Evolutionary conservation across 2,888 invertebrate species (phyloP).

Genomic region (Microplitis deprimator): DNA sequence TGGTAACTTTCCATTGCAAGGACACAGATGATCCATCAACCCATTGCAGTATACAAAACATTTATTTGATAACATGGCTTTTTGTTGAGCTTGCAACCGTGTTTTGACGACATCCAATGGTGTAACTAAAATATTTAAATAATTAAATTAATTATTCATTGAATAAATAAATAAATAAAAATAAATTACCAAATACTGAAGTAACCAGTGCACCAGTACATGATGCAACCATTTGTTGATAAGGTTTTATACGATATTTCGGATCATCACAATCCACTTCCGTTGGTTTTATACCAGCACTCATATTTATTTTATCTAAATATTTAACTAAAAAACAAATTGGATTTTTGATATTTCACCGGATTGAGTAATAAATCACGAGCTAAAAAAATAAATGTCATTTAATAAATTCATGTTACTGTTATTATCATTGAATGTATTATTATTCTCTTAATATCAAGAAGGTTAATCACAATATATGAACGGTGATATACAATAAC

Average conservation of each 20-base stretch:
- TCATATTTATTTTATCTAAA: slow-evolving; percentile 21
- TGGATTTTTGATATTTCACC: background rate
- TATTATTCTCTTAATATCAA: too few species aligned
- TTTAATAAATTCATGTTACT: background rate
- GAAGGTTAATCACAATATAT: background rate
- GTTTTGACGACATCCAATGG: slow-evolving; percentile 99
- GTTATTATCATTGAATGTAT: background rate
- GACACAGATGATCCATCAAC: slow-evolving; percentile 97
- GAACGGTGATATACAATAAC: background rate
- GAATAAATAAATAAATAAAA: background rate
- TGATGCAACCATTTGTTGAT: slow-evolving; percentile 88
- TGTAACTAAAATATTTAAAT: slow-evolving; percentile 79
- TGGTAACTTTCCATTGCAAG: slow-evolving; percentile 75
- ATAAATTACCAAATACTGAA: slow-evolving; percentile 83
- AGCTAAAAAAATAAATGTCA: background rate
- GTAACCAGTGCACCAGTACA: slow-evolving; percentile 92
- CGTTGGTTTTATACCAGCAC: slow-evolving; percentile 28
- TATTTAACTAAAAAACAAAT: background rate
- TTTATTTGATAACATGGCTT: slow-evolving; percentile 84
- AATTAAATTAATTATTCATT: background rate
- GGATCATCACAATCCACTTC: slow-evolving; percentile 78
- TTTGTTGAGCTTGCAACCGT: slow-evolving; percentile 94
- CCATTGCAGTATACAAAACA: slow-evolving; percentile 98
- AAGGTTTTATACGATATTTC: slow-evolving; percentile 82
- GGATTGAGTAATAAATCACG: background rate